Base-by-base conservation (phyloP, 2,888 invertebrate species). In the Zhuqinia jingwanae region DNA sequence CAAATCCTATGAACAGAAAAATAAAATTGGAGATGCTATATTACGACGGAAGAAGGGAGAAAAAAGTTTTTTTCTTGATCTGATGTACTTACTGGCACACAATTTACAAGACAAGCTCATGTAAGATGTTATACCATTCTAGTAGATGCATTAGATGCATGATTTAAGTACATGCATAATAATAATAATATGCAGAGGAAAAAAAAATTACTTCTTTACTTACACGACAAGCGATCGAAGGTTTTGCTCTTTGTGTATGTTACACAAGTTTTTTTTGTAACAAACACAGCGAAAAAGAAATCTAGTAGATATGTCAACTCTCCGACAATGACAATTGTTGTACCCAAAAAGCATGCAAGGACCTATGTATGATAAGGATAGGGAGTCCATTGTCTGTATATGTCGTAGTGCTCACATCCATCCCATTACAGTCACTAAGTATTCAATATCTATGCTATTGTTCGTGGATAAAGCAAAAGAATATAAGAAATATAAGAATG, bases 391-490 rank as follows among this genome's bases (percentile, higher is more conserved):
- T n/a, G n/a, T n/a, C n/a, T n/a, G n/a, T n/a, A n/a, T n/a, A n/a
- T n/a, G n/a, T n/a, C n/a, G 17, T 63, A 30, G 22, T 22, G 15
- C 5, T 11, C 27, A n/a, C 30, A 63, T 63, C 30, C 60, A 63
- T 63, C 30, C n/a, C 30, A 30, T 63, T 63, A 63, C n/a, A 63
- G 60, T 30, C 60, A 30, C 60, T 60, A 81, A 73, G 73, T 60
- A 73, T 73, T 81, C 81, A 81, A 73, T 56, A 60, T 73, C 73
- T 81, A 60, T 17, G 60, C 58, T 73, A 60, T 73, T 73, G 22
- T 47, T 25, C n/a, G n/a, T n/a, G n/a, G n/a, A n/a, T n/a, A n/a
- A n/a, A n/a, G n/a, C n/a, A n/a, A n/a, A 10, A 42, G 45, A 68
- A 45, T 10, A 65, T 45, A 42, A 22, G 20, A 47, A 20, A 73